These are phyloP conservation scores for Heliconius congener DNA, from an alignment of 1,140 invertebrate species.

Conservation along the genomic window DNA sequence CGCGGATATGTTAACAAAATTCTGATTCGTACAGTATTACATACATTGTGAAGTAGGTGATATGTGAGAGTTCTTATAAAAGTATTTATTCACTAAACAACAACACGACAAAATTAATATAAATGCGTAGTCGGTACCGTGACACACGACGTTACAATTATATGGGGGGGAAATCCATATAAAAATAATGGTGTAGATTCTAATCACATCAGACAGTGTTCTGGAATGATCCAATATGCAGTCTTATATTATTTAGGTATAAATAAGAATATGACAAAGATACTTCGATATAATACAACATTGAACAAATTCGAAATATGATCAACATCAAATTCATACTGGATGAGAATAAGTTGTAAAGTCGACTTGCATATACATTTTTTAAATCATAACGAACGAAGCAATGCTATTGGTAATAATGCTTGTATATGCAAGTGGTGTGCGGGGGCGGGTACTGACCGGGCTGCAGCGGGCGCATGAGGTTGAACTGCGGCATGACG, in stretches of 20 bases:
- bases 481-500: slow-evolving; percentile 87
- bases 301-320: too few relatives aligned
- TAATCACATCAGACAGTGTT: not conserved
- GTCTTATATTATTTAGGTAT: slow-evolving; percentile 16
- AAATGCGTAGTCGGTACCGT: slow-evolving; percentile 15
- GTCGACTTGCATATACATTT: too few relatives aligned
- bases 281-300: not conserved
- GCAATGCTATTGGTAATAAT: too few relatives aligned
- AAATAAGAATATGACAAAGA: not conserved
- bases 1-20: slow-evolving; percentile 41
- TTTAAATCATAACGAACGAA: too few relatives aligned
- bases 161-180: not conserved
- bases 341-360: too few relatives aligned
- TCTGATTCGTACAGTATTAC: slow-evolving; percentile 21
- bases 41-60: not conserved
- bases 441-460: slow-evolving; percentile 57
- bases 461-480: slow-evolving; percentile 86
- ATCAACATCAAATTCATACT: too few relatives aligned
- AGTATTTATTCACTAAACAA: not conserved
- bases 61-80: not conserved
- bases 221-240: slow-evolving; percentile 28
- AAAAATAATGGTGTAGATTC: slow-evolving; percentile 16
- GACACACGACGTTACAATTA: not conserved
- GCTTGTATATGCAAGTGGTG: too few relatives aligned
- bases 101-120: slow-evolving; percentile 22